Evolutionary conservation across 2,113 vertebrate genomes (phyloP).

Genomic region (Epinephelus lanceolatus): DNA sequence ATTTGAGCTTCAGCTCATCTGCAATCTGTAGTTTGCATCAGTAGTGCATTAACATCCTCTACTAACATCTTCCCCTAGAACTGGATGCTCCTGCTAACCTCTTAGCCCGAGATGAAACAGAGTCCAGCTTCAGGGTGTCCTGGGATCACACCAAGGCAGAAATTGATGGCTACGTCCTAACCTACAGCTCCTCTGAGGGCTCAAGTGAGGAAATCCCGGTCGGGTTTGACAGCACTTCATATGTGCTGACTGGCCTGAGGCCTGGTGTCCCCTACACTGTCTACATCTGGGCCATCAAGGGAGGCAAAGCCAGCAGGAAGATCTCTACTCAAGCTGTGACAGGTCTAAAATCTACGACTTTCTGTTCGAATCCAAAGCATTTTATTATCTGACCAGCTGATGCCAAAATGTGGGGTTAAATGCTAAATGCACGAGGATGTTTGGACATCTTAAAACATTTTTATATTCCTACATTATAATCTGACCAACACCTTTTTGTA

Average conservation of each 20-base stretch:
- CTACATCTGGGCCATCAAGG: constrained; percentile 85
- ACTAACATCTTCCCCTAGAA: constrained; percentile 56
- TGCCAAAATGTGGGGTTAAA: background rate
- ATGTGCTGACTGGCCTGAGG: constrained; percentile 79
- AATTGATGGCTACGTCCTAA: constrained; percentile 85
- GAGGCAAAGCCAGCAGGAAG: constrained; percentile 81
- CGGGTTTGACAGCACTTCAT: constrained; percentile 71
- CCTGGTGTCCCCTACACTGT: constrained; percentile 85
- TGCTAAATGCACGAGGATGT: background rate
- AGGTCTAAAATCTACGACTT: constrained; percentile 73
- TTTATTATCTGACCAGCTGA: constrained; percentile 4
- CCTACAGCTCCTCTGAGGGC: constrained; percentile 80
- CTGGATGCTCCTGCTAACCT: constrained; percentile 71
- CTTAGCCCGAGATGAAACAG: constrained; percentile 73
- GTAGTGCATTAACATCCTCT: constrained; percentile 26
- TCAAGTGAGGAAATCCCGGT: constrained; percentile 77
- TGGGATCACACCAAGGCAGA: constrained; percentile 82
- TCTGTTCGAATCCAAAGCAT: constrained; percentile 29
- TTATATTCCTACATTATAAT: background rate
- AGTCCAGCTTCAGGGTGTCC: constrained; percentile 79
- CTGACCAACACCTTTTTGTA: background rate
- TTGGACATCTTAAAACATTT: background rate
- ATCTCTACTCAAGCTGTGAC: constrained; percentile 77
- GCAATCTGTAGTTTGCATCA: constrained; percentile 12
- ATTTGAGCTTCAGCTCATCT: background rate